Conservation (phyloP, 2,888 invertebrate genomes). For the Acrobasis consociella region DNA sequence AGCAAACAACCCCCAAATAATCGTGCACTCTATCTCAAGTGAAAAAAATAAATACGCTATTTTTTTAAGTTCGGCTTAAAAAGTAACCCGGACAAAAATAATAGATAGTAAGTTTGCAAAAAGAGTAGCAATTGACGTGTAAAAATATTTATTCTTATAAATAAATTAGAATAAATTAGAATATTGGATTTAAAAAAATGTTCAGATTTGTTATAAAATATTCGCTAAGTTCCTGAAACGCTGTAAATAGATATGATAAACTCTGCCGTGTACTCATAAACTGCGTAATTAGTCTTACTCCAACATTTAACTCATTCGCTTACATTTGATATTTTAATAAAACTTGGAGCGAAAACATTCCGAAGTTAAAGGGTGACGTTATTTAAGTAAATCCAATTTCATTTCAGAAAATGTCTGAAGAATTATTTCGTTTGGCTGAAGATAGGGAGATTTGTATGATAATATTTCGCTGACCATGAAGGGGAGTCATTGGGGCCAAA, state of each 20-base stretch:
- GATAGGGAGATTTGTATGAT: slow-evolving; percentile 51
- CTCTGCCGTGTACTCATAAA: slow-evolving; percentile 3
- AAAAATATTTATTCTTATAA: too few species aligned
- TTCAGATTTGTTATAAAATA: too few species aligned
- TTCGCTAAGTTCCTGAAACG: neutral
- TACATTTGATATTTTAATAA: slow-evolving; percentile 23
- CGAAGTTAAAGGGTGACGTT: slow-evolving; percentile 21
- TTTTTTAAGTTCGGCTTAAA: too few species aligned
- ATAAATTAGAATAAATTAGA: too few species aligned
- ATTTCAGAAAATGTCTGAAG: slow-evolving; percentile 38
- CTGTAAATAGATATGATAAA: slow-evolving; percentile 2
- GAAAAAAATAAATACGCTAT: too few species aligned
- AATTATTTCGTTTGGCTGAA: slow-evolving; percentile 35
- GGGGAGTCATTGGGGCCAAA: slow-evolving; percentile 50
- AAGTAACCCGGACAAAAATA: too few species aligned
- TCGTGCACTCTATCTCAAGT: too few species aligned
- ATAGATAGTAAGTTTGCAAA: too few species aligned
- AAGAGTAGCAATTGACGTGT: too few species aligned
- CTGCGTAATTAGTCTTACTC: slow-evolving; percentile 15
- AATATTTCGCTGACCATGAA: slow-evolving; percentile 67
- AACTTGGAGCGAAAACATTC: slow-evolving; percentile 17
- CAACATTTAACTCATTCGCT: slow-evolving; percentile 19
- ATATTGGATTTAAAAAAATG: too few species aligned
- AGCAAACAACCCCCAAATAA: too few species aligned
- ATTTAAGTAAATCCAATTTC: slow-evolving; percentile 28